These are phyloP conservation scores for Aricia artaxerxes DNA, from an alignment of 2,888 invertebrate species.

Conservation along the genomic window DNA sequence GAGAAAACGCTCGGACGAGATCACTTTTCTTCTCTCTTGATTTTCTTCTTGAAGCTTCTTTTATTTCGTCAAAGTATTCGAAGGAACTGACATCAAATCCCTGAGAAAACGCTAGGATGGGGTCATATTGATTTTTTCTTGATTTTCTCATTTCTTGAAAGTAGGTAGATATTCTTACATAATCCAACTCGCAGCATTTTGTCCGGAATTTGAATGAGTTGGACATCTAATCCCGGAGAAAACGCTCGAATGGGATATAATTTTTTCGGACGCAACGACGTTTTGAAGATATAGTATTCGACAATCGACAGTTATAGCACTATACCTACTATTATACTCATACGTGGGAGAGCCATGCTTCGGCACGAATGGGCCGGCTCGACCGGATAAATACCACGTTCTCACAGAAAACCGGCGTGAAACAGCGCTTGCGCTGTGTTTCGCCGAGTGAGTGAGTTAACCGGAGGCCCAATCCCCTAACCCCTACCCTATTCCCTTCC, in stretches of 20 bases:
- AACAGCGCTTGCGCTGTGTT: too few relatives aligned
- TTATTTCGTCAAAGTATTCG: not conserved
- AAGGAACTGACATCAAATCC: not conserved
- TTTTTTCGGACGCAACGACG: not conserved
- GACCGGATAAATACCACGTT: too few relatives aligned
- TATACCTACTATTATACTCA: too few relatives aligned
- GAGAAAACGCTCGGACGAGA: constrained; percentile 14
- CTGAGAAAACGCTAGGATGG: not conserved
- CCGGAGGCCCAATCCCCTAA: too few relatives aligned
- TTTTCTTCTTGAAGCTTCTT: not conserved
- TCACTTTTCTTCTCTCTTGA: not conserved
- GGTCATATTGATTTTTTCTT: not conserved
- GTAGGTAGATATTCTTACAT: not conserved
- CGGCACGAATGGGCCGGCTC: too few relatives aligned
- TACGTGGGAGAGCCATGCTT: too few relatives aligned
- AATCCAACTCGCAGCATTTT: not conserved
- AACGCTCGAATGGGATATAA: not conserved
- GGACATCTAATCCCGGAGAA: constrained; percentile 7
- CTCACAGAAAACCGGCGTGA: too few relatives aligned
- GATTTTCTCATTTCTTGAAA: not conserved
- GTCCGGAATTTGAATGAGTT: not conserved
- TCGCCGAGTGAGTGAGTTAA: too few relatives aligned
- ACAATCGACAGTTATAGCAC: too few relatives aligned
- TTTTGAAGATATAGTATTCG: too few relatives aligned
- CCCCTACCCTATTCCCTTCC: too few relatives aligned